Evolutionary conservation across 2,113 vertebrate genomes (phyloP).

Genomic region (Blennius ocellaris): DNA sequence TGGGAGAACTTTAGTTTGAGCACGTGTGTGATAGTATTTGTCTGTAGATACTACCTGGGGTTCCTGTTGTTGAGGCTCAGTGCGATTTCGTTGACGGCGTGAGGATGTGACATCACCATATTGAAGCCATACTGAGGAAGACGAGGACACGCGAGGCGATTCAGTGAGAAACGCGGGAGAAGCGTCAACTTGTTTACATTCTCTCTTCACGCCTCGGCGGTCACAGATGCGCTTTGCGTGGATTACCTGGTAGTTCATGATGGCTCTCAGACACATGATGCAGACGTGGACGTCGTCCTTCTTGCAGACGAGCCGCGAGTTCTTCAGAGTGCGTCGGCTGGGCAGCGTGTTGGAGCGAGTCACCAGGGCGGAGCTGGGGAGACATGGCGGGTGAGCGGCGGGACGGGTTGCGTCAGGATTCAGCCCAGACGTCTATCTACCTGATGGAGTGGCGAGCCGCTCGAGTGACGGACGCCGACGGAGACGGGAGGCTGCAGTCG

Average conservation of each 20-base stretch:
- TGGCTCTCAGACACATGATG: constrained; percentile 96
- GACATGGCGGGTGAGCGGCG: not conserved
- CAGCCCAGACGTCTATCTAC: constrained; percentile 36
- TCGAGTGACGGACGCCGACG: constrained; percentile 86
- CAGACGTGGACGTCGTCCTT: constrained; percentile 98
- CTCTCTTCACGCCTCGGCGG: too few relatives aligned
- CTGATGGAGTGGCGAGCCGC: constrained; percentile 89
- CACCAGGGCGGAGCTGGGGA: constrained; percentile 71
- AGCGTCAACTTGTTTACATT: too few relatives aligned
- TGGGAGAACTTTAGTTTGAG: too few relatives aligned
- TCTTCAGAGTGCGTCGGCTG: constrained; percentile 93
- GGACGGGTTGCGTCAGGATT: too few relatives aligned
- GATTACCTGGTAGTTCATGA: constrained; percentile 98
- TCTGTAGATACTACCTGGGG: constrained; percentile 84
- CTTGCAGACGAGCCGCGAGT: constrained; percentile 94
- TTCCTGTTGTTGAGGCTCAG: constrained; percentile 98
- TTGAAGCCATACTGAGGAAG: constrained; percentile 94
- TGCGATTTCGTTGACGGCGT: constrained; percentile 97
- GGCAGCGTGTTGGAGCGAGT: constrained; percentile 94
- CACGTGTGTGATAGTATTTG: not conserved
- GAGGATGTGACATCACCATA: constrained; percentile 98
- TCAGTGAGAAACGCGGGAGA: too few relatives aligned
- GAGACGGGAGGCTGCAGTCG: constrained; percentile 92
- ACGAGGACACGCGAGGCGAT: not conserved
- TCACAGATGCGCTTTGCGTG: not conserved